Conservation (phyloP, 2,888 invertebrate species). For the Diadegma fenestrale region DNA sequence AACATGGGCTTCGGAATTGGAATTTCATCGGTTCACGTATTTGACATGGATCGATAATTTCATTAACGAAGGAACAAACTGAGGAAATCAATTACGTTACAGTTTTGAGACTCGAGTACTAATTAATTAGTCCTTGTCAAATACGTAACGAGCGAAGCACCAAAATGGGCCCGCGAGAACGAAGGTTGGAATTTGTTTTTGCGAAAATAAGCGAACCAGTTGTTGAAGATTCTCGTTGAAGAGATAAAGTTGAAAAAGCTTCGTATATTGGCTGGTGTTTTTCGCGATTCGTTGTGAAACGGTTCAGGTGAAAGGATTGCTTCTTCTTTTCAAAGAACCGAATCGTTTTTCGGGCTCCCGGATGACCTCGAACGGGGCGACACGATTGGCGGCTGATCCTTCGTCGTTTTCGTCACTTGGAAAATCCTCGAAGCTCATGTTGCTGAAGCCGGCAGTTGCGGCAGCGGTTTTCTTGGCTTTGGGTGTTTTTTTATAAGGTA, state of each 20-base stretch:
- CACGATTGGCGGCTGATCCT: constrained; percentile 79
- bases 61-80: not conserved
- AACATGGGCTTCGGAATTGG: not conserved
- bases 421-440: constrained; percentile 92
- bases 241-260: constrained; percentile 58
- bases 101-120: not conserved
- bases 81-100: not conserved
- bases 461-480: constrained; percentile 75
- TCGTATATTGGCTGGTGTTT: constrained; percentile 56
- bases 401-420: constrained; percentile 88
- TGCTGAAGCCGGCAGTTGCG: constrained; percentile 87
- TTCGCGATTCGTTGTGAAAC: not conserved
- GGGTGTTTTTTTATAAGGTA: constrained; percentile 75
- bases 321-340: constrained; percentile 84
- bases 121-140: too few relatives aligned
- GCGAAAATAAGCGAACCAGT: not conserved
- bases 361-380: constrained; percentile 89
- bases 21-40: constrained; percentile 4
- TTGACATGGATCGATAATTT: not conserved
- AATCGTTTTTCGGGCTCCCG: constrained; percentile 84
- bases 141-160: not conserved
- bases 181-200: not conserved
- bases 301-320: constrained; percentile 85
- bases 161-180: not conserved
- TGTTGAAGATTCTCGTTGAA: not conserved